phyloP scores from a whole-genome alignment of 2,888 invertebrate species.

The Tethea ocularis region DNA sequence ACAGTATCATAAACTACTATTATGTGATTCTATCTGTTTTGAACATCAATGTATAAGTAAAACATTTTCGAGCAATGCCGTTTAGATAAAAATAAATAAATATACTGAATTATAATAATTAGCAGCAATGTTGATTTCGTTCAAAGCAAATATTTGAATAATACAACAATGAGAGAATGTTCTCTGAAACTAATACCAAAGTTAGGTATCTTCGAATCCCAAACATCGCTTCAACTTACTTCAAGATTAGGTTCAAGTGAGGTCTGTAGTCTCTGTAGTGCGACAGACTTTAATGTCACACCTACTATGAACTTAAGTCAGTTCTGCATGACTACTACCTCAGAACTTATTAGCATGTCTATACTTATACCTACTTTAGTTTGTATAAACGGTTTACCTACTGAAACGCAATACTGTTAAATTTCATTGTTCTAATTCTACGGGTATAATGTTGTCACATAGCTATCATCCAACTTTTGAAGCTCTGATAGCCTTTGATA shows the following conservation, averaged over 20 bases:
- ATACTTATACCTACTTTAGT: slow-evolving; percentile 10
- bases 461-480: background rate
- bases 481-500: background rate
- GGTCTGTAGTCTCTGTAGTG: slow-evolving; percentile 35
- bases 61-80: too few relatives aligned
- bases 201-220: slow-evolving; percentile 43
- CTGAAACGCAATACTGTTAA: slow-evolving; percentile 20
- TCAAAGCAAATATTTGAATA: slow-evolving; percentile 42
- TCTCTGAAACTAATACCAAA: slow-evolving; percentile 57
- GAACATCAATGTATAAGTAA: too few relatives aligned
- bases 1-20: too few relatives aligned
- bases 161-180: slow-evolving; percentile 49
- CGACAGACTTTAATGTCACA: slow-evolving; percentile 55
- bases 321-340: slow-evolving; percentile 45
- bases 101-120: background rate
- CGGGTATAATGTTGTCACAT: background rate
- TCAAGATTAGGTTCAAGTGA: slow-evolving; percentile 50
- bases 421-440: slow-evolving; percentile 15
- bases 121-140: slow-evolving; percentile 20
- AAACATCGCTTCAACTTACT: slow-evolving; percentile 42
- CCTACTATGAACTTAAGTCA: slow-evolving; percentile 43
- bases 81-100: too few relatives aligned
- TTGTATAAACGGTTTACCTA: slow-evolving; percentile 21
- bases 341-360: slow-evolving; percentile 53
- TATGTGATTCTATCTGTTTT: too few relatives aligned